Conservation (phyloP, 2,113 vertebrate genomes). For the Petroica traversi region DNA sequence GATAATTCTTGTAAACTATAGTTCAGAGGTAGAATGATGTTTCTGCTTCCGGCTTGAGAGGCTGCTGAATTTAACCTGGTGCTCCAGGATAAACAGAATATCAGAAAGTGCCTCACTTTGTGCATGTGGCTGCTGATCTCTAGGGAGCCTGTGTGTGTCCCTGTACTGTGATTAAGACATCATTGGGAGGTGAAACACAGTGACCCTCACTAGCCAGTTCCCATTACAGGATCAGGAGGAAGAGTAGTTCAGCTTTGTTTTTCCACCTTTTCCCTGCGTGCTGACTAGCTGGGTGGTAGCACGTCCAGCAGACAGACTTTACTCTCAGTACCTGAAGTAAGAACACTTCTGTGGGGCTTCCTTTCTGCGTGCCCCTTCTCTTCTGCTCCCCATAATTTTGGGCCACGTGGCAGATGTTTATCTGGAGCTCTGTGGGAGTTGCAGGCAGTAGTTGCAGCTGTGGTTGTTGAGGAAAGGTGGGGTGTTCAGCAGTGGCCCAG, state of each 20-base stretch:
- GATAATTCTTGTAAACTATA: conserved; percentile 1
- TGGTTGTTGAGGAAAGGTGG: not conserved
- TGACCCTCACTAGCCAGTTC: not conserved
- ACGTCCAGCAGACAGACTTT: not conserved
- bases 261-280: not conserved
- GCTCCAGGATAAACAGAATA: not conserved
- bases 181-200: not conserved
- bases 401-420: not conserved
- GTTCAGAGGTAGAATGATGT: not conserved
- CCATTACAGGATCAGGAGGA: not conserved
- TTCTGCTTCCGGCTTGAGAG: not conserved
- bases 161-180: accelerated
- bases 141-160: not conserved
- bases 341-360: not conserved
- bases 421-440: not conserved
- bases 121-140: accelerated
- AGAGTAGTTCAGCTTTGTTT: not conserved
- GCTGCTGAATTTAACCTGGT: not conserved
- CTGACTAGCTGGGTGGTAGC: not conserved
- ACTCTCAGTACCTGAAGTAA: not conserved
- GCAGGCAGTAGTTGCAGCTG: not conserved
- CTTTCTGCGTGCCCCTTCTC: not conserved
- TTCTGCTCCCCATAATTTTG: not conserved
- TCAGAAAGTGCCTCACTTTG: not conserved
- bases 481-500: not conserved